Evolutionary conservation across 2,113 vertebrate species (phyloP).

Genomic region (Gavialis gangeticus): DNA sequence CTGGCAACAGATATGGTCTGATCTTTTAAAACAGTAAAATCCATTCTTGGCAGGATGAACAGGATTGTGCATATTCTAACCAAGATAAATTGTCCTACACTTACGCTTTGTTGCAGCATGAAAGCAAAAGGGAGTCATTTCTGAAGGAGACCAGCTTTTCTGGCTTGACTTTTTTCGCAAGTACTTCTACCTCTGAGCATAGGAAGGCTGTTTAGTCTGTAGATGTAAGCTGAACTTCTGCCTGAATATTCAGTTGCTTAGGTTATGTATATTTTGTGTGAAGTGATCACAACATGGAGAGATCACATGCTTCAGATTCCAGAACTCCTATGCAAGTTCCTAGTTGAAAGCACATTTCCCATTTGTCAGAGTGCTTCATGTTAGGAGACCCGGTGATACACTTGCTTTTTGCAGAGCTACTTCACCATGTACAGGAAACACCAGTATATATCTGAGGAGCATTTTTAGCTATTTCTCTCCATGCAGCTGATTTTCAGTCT

Average conservation of each 20-base stretch:
- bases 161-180: constrained; percentile 30
- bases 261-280: constrained; percentile 49
- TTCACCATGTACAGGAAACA: constrained; percentile 8
- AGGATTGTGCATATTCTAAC: constrained; percentile 66
- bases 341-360: constrained; percentile 53
- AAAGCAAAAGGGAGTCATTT: constrained; percentile 56
- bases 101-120: constrained; percentile 54
- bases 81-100: constrained; percentile 55
- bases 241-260: constrained; percentile 50
- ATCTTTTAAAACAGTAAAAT: constrained; percentile 49
- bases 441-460: not conserved
- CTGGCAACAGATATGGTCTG: constrained; percentile 70
- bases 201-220: accelerated
- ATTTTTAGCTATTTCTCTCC: constrained; percentile 41
- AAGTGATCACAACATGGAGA: constrained; percentile 27
- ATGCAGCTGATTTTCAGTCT: constrained; percentile 25
- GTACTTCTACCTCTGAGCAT: not conserved
- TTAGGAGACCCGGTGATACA: constrained; percentile 26
- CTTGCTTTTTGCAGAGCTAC: constrained; percentile 41
- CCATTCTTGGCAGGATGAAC: constrained; percentile 64
- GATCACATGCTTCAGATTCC: constrained; percentile 78
- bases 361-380: not conserved
- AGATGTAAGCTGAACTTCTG: not conserved
- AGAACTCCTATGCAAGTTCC: constrained; percentile 68
- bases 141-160: not conserved